Conservation (phyloP, 2,888 invertebrate genomes). For the Aporophyla nigra region DNA sequence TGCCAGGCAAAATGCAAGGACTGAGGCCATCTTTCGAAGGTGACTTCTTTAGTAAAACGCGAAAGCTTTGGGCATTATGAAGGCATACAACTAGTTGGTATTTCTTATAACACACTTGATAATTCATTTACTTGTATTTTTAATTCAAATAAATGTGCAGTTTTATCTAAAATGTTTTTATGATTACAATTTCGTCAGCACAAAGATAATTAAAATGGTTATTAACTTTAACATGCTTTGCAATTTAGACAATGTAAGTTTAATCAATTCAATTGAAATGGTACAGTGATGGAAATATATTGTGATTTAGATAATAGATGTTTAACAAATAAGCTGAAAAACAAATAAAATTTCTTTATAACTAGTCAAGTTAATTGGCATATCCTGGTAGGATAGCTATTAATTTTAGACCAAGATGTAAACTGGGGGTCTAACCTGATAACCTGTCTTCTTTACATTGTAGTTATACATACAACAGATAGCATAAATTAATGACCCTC, state of each 20-base stretch:
- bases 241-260: constrained; percentile 11
- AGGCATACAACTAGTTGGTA: constrained; percentile 91
- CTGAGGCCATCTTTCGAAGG: no score
- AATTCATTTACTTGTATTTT: no score
- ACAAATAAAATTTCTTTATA: not conserved
- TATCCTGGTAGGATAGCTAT: not conserved
- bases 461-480: not conserved
- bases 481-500: not conserved
- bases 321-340: not conserved
- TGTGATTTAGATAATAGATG: constrained; percentile 7
- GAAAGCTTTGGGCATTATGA: constrained; percentile 94
- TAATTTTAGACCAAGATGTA: not conserved
- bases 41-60: constrained; percentile 93
- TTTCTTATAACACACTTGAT: no score
- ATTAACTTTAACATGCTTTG: constrained; percentile 20
- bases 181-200: not conserved
- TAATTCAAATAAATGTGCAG: no score
- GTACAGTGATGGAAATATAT: not conserved
- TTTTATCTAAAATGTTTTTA: not conserved
- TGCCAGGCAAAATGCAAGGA: no score
- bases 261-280: constrained; percentile 17
- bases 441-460: not conserved
- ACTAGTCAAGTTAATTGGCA: not conserved
- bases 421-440: no score
- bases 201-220: constrained; percentile 5